Evolutionary conservation across 2,113 vertebrate genomes (phyloP).

Genomic region (Xerus inauris): DNA sequence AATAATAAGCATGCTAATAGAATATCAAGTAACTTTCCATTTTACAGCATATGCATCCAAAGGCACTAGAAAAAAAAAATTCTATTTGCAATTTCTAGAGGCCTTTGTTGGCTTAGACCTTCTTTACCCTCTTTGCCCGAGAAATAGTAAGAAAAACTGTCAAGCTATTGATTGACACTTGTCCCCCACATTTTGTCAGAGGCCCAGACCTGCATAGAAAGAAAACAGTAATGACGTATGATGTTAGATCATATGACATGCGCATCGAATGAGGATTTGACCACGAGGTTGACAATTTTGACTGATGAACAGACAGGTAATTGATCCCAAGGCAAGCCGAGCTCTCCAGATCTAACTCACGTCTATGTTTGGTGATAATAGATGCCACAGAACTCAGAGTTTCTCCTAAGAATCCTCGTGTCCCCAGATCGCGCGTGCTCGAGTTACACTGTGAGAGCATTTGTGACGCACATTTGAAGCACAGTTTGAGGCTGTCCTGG

Average conservation of each 20-base stretch:
- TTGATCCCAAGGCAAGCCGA: not conserved
- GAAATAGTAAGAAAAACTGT: not conserved
- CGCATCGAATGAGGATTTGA: not conserved
- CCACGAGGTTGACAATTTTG: not conserved
- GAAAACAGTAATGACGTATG: not conserved
- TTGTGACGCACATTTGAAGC: slow-evolving; percentile 91
- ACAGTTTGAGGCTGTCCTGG: slow-evolving; percentile 93
- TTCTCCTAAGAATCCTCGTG: slow-evolving; percentile 88
- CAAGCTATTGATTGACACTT: not conserved
- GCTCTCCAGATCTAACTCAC: slow-evolving; percentile 60
- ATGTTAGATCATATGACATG: not conserved
- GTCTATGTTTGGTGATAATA: slow-evolving; percentile 80
- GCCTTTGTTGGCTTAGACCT: not conserved
- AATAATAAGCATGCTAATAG: not conserved
- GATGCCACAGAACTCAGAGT: slow-evolving; percentile 92
- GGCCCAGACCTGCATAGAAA: not conserved
- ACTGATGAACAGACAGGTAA: not conserved
- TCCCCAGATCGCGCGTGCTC: slow-evolving; percentile 88
- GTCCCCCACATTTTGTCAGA: not conserved
- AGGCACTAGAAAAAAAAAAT: not conserved
- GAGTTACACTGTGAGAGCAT: slow-evolving; percentile 91
- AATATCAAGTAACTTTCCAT: not conserved
- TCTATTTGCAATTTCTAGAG: not conserved
- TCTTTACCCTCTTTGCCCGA: not conserved
- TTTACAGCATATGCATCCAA: not conserved